A percentile compares a stretch with the other conserved stretches of the same genome.
Evolutionary conservation across 2,113 vertebrate genomes (phyloP).

Genomic region (Oxyruncus cristatus): DNA sequence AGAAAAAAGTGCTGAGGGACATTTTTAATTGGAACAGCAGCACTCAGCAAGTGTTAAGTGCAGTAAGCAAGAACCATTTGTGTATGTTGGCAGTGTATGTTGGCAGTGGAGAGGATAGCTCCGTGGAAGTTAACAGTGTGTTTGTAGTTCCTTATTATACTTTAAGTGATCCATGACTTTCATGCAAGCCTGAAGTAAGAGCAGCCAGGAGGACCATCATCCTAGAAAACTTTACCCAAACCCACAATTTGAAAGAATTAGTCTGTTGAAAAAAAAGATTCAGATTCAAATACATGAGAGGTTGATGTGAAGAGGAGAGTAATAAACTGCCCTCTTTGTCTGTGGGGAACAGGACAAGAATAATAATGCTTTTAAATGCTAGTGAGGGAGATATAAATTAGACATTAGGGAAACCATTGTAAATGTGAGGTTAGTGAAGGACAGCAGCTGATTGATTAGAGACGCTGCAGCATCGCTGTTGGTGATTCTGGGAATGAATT

Average conservation of each 20-base stretch:
- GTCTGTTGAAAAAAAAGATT: background rate
- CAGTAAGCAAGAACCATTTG: background rate
- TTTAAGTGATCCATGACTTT: background rate
- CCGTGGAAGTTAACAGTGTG: background rate
- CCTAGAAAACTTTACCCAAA: background rate
- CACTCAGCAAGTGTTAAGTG: background rate
- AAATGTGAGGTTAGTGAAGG: background rate
- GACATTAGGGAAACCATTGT: background rate
- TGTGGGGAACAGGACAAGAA: background rate
- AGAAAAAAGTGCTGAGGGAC: background rate
- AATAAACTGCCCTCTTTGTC: background rate
- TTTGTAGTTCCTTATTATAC: background rate
- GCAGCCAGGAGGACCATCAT: background rate
- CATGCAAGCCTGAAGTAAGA: background rate
- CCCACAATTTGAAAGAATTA: background rate
- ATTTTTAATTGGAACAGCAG: background rate
- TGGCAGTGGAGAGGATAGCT: background rate
- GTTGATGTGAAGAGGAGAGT: background rate
- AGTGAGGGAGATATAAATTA: background rate
- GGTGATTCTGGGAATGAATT: background rate
- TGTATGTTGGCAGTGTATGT: background rate
- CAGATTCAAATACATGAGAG: background rate
- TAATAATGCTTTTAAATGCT: background rate
- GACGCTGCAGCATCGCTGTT: background rate
- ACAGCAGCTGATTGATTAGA: background rate